Base-by-base conservation (phyloP, 2,113 vertebrate species). In the Taxidea taxus region DNA sequence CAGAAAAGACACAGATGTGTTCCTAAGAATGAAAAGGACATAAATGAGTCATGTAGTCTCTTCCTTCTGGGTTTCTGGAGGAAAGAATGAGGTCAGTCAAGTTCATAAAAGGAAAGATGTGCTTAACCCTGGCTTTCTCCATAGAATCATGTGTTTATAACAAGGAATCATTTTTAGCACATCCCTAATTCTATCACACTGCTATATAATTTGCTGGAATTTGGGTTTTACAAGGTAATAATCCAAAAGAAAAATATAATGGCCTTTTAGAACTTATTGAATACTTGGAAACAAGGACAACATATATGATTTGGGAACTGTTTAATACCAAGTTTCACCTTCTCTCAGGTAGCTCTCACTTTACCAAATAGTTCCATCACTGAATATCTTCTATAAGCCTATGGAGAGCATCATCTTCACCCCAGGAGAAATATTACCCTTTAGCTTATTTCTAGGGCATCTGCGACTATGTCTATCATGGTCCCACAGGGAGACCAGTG, bases 221-320 rank as follows among this genome's bases (percentile, higher is more conserved):
- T 85, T 91, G 49, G 21, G 20, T 91, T 89, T 97, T 75, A 72
- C 25, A 93, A 88, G 47, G n/a, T 62, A 95, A 92, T 60, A 84
- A 85, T 25, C 42, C 25, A 94, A 62, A 88, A 13, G 62, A 58
- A 96, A 96, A 88, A 81, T 58, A 49, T 94, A 92, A 56, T 51
- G 39, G 66, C 4, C 68, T 94, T 95, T 80, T 54, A 87, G 31
- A 85, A 58, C 90, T 81, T 94, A 62, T n/a, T 58, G 31, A 92
- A 83, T n/a, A 1, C 68, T 87, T 89, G 14, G 34, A 58, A 96
- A 60, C 39, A 95, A 60, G n/a, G 49, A 39, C 80, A 95, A 78
- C 23, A 74, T 16, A 87, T 60, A 62, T 66, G 44, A 95, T 87
- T 60, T 83, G 62, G 34, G 25, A 60, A 34, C 31, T 77, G 14